Conservation (phyloP, 1,140 invertebrate species). For the Monochamus saltuarius region DNA sequence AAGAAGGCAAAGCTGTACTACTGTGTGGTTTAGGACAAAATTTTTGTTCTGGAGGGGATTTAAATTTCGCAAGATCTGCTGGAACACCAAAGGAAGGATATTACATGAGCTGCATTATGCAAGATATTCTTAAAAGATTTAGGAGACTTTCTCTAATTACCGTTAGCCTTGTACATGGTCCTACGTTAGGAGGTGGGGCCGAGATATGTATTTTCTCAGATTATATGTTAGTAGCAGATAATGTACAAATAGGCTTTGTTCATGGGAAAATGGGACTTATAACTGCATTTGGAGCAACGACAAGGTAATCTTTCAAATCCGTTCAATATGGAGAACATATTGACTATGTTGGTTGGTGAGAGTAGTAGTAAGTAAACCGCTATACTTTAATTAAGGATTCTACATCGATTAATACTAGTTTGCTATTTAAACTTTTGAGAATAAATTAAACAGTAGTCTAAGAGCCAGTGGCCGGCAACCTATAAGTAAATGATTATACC, state of each 20-base stretch:
- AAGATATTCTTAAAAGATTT: constrained; percentile 52
- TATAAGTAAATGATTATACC: too few species aligned
- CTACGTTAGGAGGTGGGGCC: constrained; percentile 62
- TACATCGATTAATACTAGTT: too few species aligned
- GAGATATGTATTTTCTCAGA: constrained; percentile 62
- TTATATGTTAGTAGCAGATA: constrained; percentile 55
- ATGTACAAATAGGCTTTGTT: constrained; percentile 58
- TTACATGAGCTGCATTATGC: constrained; percentile 58
- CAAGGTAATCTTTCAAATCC: constrained; percentile 12
- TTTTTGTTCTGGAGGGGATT: constrained; percentile 65
- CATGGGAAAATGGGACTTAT: constrained; percentile 60
- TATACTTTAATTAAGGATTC: too few species aligned
- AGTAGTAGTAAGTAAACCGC: too few species aligned
- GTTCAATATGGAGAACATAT: too few species aligned
- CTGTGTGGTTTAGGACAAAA: constrained; percentile 53
- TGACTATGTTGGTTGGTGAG: too few species aligned
- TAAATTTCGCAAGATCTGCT: constrained; percentile 54
- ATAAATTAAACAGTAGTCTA: too few species aligned
- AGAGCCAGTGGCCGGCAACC: too few species aligned
- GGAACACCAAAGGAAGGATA: constrained; percentile 49
- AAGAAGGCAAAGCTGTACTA: constrained; percentile 59
- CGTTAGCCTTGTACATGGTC: constrained; percentile 58
- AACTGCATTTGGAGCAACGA: constrained; percentile 60
- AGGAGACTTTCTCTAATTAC: constrained; percentile 56
- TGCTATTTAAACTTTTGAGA: too few species aligned